Evolutionary conservation across 2,888 invertebrate genomes (phyloP).

Genomic region (Epistrophella euchroma): DNA sequence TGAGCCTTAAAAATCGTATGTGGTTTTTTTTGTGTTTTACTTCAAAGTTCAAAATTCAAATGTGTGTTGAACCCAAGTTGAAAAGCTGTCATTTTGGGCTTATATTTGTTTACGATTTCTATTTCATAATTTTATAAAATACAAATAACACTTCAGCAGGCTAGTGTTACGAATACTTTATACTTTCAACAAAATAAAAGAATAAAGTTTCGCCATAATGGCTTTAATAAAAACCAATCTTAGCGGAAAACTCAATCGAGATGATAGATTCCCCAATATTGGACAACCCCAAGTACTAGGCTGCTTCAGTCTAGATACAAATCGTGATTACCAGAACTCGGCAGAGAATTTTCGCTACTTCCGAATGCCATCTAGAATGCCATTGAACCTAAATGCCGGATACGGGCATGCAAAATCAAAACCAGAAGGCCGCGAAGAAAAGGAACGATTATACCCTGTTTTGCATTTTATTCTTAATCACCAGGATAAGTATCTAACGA

Average conservation of each 20-base stretch:
- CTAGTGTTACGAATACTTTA: no score
- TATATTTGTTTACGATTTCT: not conserved
- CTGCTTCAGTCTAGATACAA: conserved; percentile 85
- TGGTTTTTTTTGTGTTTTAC: no score
- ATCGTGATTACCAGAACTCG: conserved; percentile 80
- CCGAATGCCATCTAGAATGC: conserved; percentile 79
- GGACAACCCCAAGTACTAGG: conserved; percentile 85
- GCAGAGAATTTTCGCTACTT: conserved; percentile 85
- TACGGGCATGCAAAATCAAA: conserved; percentile 76
- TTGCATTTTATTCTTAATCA: conserved; percentile 78
- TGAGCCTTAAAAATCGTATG: no score
- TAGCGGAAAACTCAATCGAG: conserved; percentile 41
- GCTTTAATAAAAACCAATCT: conserved; percentile 58
- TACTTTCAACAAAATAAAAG: not conserved
- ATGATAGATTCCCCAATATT: conserved; percentile 83
- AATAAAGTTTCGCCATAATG: not conserved
- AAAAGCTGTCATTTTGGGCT: no score
- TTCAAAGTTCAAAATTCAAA: no score
- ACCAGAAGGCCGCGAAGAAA: conserved; percentile 78
- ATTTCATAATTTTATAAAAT: no score
- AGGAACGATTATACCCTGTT: conserved; percentile 77
- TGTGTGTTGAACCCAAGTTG: no score
- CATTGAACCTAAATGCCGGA: conserved; percentile 78
- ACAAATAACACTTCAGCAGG: not conserved
- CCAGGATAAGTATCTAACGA: conserved; percentile 57